phyloP scores from a whole-genome alignment of 2,113 vertebrate species.

The Sturnus vulgaris region DNA sequence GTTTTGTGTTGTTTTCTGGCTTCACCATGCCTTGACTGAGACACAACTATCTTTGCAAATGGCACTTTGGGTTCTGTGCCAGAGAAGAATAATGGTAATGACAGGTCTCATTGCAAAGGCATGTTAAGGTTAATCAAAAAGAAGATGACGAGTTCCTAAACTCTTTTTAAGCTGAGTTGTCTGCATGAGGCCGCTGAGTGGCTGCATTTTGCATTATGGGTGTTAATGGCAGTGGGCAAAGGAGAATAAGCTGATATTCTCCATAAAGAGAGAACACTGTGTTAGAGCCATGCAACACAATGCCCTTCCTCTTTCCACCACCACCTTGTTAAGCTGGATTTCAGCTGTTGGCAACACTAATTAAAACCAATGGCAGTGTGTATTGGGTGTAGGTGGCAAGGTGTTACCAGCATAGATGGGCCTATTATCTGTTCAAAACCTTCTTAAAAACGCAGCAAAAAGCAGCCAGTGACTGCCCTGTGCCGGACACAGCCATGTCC shows the following conservation, averaged over 20 bases:
- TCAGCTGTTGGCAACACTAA: neutral
- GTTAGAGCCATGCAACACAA: neutral
- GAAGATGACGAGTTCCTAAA: neutral
- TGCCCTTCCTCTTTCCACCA: neutral
- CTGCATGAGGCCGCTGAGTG: neutral
- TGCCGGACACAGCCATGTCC: accelerated
- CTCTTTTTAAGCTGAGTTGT: neutral
- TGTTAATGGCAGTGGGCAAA: neutral
- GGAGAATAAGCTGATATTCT: neutral
- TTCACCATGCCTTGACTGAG: neutral
- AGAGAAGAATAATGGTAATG: neutral
- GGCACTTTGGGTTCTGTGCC: neutral
- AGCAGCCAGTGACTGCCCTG: neutral
- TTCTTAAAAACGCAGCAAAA: neutral
- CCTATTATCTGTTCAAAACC: neutral
- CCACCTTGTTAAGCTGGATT: neutral
- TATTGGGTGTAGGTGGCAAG: neutral
- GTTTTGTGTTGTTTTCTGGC: neutral
- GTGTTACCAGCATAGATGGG: neutral
- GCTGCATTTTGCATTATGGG: neutral
- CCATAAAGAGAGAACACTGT: neutral
- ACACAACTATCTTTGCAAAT: slow-evolving; percentile 6
- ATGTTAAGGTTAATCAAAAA: slow-evolving; percentile 20
- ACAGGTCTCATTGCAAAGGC: neutral
- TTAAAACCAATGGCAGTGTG: neutral